These are phyloP conservation scores for Apodemia duryi DNA, from an alignment of 2,888 invertebrate species.

Conservation along the genomic window DNA sequence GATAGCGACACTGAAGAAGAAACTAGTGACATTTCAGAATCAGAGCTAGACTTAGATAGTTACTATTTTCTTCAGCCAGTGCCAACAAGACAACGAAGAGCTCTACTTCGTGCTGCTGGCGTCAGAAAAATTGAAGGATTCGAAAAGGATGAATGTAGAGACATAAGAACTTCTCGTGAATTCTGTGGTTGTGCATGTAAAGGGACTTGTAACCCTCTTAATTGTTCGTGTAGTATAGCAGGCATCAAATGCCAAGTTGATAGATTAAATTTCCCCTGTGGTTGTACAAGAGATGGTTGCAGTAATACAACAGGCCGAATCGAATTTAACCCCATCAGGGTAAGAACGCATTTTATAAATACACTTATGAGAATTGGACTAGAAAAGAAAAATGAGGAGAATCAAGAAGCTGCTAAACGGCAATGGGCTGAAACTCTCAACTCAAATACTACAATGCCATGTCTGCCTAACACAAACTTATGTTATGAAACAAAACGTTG, in stretches of 20 bases:
- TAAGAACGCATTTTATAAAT: constrained; percentile 97
- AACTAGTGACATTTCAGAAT: constrained; percentile 88
- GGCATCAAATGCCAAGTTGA: constrained; percentile 99
- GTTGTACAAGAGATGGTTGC: constrained; percentile 96
- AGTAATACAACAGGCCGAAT: constrained; percentile 95
- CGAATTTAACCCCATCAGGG: constrained; percentile 97
- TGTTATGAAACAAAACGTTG: constrained; percentile 58
- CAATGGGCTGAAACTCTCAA: constrained; percentile 69
- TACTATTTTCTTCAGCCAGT: constrained; percentile 96
- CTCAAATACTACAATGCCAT: constrained; percentile 51
- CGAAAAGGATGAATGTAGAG: constrained; percentile 96
- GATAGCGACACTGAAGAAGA: constrained; percentile 93
- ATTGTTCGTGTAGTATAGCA: constrained; percentile 95
- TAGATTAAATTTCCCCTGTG: constrained; percentile 96
- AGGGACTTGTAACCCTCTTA: constrained; percentile 96
- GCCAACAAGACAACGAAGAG: constrained; percentile 92
- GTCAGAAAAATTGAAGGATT: constrained; percentile 94
- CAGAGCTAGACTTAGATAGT: constrained; percentile 92
- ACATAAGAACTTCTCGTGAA: constrained; percentile 94
- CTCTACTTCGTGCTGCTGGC: constrained; percentile 93
- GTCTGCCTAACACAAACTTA: constrained; percentile 52
- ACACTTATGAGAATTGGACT: constrained; percentile 95
- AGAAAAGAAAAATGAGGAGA: constrained; percentile 89
- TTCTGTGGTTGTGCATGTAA: constrained; percentile 96
- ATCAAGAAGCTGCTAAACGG: constrained; percentile 62